Evolutionary conservation across 92 coral and sea anemone species (phyloP), one percentile per base, ranked within the genome.

Genomic region (Ricordea florida): DNA sequence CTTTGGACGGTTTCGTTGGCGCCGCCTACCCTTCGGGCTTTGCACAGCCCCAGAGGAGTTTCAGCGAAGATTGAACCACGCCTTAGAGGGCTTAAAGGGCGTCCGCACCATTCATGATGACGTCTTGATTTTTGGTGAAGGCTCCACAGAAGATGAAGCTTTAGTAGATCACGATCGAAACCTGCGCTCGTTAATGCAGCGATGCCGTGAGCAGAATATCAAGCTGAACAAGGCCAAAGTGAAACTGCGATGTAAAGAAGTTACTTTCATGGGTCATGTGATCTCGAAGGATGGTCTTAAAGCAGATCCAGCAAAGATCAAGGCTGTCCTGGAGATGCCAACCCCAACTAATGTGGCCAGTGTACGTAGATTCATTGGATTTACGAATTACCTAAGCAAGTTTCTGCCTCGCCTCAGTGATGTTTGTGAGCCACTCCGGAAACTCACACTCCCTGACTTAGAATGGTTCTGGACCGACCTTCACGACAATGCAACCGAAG

Each of bases 401-500:
- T 48, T 48, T 48, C 13, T 48, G 8, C 56, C 56, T 17, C 5
- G 27, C 5, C 0, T 48, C 26, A 48, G 56, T 48, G 56, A 48
- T 48, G 5, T 13, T n/a, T n/a, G 2, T 5, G 60, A 0, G 60
- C 35, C 38, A 25, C 21, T 53, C 15, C 18, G 30, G 2, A 9
- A 66, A 26, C 74, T 45, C 42, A 45, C 23, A 6, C 37, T 11
- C 6, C 11, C 56, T 23, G 60, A 66, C 18, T 57, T 48, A 13
- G 74, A 66, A 15, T 66, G 74, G 74, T 45, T 66, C 60, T 66
- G 57, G 74, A 66, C 74, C n/a, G 20, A 65, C 28, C 10, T 65
- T 17, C 43, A 45, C 18, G 57, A 65, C 38, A 23, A 7, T 17
- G 72, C 47, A 6, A 45, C 42, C n/a, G 15, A 41, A 28, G 31